Base-by-base conservation (phyloP, 1,140 invertebrate genomes). In the Pectinophora gossypiella region DNA sequence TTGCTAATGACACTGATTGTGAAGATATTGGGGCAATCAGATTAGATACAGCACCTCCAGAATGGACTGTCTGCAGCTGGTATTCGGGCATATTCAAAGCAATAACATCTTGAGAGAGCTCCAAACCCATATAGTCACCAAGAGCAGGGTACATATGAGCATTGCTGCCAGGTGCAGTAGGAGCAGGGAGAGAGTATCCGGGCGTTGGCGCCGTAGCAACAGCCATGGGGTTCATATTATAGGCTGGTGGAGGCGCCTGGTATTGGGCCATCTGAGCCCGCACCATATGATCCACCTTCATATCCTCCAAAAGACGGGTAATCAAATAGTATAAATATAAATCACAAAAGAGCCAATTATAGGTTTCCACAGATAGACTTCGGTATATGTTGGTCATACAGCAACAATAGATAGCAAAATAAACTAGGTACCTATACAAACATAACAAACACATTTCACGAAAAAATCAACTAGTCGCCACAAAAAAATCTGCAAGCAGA, bases 291-390 rank as follows among this genome's bases (percentile, higher is more conserved):
- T 96, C 95, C 47, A 97, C 93, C 84, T 97, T 96, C 95, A 98
- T 96, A 87, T 98, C 97, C 87, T 98, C 96, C 53, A n/a, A 98
- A 87, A 36, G 95, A 95, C 59, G 97, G 97, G 88, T 98, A 98
- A n/a, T n/a, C n/a, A n/a, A n/a, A n/a, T n/a, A n/a, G n/a, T n/a
- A n/a, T n/a, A n/a, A n/a, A n/a, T n/a, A n/a, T n/a, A n/a, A n/a
- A n/a, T n/a, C n/a, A n/a, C n/a, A n/a, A n/a, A n/a, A n/a, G n/a
- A n/a, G n/a, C n/a, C n/a, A n/a, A n/a, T n/a, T n/a, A n/a, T n/a
- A n/a, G n/a, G n/a, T n/a, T n/a, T n/a, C n/a, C n/a, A n/a, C n/a
- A n/a, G n/a, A n/a, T n/a, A n/a, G n/a, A n/a, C n/a, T n/a, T n/a
- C n/a, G n/a, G n/a, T n/a, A n/a, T n/a, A n/a, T n/a, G n/a, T n/a